Conservation (phyloP, 2,888 invertebrate species). For the Tachina grossa region DNA sequence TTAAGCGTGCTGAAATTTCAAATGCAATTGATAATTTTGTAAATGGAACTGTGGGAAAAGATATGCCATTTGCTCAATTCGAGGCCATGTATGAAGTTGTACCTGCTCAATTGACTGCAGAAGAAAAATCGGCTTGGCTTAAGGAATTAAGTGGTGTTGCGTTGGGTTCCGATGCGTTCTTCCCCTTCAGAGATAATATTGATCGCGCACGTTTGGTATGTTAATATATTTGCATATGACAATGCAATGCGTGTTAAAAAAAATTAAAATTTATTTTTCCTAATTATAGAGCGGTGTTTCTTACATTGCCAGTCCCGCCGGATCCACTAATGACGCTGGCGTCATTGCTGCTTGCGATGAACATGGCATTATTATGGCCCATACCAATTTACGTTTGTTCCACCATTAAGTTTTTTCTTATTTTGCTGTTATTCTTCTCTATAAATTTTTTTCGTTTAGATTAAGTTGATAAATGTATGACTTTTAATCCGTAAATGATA, state of each 20-base stretch:
- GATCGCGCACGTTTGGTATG: conserved; percentile 94
- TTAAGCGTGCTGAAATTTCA: conserved; percentile 95
- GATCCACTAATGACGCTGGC: conserved; percentile 95
- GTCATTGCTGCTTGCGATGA: conserved; percentile 96
- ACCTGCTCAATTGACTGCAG: conserved; percentile 88
- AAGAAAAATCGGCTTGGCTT: conserved; percentile 88
- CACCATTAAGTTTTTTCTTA: conserved; percentile 87
- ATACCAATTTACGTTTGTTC: conserved; percentile 95
- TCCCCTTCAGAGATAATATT: conserved; percentile 98
- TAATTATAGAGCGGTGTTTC: conserved; percentile 93
- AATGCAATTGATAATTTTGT: conserved; percentile 98
- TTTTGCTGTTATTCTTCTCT: not conserved
- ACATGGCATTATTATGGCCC: conserved; percentile 92
- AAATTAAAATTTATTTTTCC: not conserved
- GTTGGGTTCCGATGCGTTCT: conserved; percentile 98
- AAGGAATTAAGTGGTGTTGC: conserved; percentile 89
- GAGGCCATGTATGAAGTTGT: conserved; percentile 85
- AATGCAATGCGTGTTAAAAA: not conserved
- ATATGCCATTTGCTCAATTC: conserved; percentile 91
- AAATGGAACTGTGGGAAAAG: conserved; percentile 94
- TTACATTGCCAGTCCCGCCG: conserved; percentile 96
- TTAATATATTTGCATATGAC: not conserved
- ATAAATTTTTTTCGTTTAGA: conserved; percentile 8
- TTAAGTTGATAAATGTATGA: conserved; percentile 27
- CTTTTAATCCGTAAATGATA: conserved; percentile 40